Evolutionary conservation across 23 tunicate genomes (phyloP), one percentile per base, ranked within the genome.

Genomic region (Trididemnum clinides): DNA sequence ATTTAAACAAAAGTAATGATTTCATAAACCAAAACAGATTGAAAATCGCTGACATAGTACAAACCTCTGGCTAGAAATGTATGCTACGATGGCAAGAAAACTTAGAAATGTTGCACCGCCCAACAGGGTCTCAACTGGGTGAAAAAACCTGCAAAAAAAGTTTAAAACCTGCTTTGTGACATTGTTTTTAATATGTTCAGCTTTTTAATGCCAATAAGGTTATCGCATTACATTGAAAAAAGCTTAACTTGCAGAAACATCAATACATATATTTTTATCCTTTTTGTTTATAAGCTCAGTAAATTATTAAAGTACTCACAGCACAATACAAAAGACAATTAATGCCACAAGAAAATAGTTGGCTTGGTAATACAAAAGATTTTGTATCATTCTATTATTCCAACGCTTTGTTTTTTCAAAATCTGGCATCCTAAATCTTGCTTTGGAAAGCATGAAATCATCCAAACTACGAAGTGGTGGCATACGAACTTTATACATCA

Each of bases 351-450:
- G 58, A 18, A 88, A 7, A 70, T 94, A 94, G 82, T 94, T 94
- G 0, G 93, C 85, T 76, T 94, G 98, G 71, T 94, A 94, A 74
- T 85, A 94, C 75, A 94, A 59, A 19, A 94, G 80, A 80, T 94
- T 94, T 30, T 94, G 87, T 27, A 89, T 32, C 0, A 94, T 84
- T 28, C 98, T 49, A 34, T 94, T 85, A 49, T 89, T 94, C 98
- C 93, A 89, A 77, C 84, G 72, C 54, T 94, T 90, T 54, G 76
- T 82, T 59, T 94, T 92, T 49, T 89, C 70, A 64, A 77, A 94
- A 51, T 94, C 93, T 27, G 98, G 98, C 33, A 74, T 73, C 0
- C 94, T 90, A 77, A 88, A 94, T 51, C 98, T 81, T 50, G 98
- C 88, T 23, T 80, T 71, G 2, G 84, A 82, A 19, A 92, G 35